Evolutionary conservation across 2,797 vertebrate species (phyloP), one percentile per base, ranked within the genome.

Genomic region (Rachycentron canadum): DNA sequence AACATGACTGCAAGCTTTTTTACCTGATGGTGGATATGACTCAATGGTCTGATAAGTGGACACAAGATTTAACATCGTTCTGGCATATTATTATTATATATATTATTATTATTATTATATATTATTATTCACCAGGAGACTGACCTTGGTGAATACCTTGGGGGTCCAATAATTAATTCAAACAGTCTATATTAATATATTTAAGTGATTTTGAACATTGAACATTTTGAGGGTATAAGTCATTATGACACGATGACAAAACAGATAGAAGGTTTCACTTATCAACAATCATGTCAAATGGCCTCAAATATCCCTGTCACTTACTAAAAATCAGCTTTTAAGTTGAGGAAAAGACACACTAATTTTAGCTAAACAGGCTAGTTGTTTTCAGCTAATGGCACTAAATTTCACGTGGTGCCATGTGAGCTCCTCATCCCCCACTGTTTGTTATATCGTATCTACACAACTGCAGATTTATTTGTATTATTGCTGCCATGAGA

Each of bases 31-130:
- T 26, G 17, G 59, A 21, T 43, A 52, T 40, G 8, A 60, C 26
- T 55, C 62, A 56, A 21, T 53, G 13, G 12, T 34, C 34, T 66
- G 55, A 71, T 32, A 53, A 59, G 57, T 21, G 17, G 64, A 19
- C 61, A 17, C 65, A 63, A 41, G 72, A 73, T 57, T 57, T 5
- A 32, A 75, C 69, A 78, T 49, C 59, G 61, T 53, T 43, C 34
- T 1, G 21, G 61, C 28, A 43, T 26, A 23, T n/a, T n/a, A n/a
- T n/a, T n/a, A n/a, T n/a, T n/a, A n/a, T n/a, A n/a, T n/a, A n/a
- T n/a, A n/a, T n/a, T n/a, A n/a, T n/a, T n/a, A n/a, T n/a, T n/a
- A n/a, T n/a, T n/a, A n/a, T n/a, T n/a, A n/a, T n/a, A n/a, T n/a
- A 6, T 45, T 19, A 8, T 45, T 7, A 47, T 21, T 47, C 43